Evolutionary conservation across 2,888 invertebrate species (phyloP).

Genomic region (Branchipolynoe longqiensis): DNA sequence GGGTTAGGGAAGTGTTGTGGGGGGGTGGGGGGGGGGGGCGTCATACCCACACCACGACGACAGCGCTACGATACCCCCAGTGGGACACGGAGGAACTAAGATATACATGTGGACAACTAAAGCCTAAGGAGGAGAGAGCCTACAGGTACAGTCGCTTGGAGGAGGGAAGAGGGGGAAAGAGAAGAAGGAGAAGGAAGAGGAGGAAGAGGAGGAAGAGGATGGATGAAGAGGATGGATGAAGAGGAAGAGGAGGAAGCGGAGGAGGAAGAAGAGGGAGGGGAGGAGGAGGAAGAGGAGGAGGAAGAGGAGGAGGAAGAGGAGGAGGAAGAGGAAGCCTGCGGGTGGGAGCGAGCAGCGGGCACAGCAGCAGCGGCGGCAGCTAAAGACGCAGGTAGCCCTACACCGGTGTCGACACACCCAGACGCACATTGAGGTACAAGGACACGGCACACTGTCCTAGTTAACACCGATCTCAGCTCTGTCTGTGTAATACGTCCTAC

Average conservation of each 20-base stretch:
- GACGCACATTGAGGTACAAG: constrained; percentile 37
- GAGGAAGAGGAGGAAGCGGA: not conserved
- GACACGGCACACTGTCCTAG: constrained; percentile 51
- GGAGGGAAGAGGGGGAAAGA: constrained; percentile 6
- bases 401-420: constrained; percentile 55
- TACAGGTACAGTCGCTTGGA: not conserved
- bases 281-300: not conserved
- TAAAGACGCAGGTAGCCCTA: constrained; percentile 1
- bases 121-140: not conserved
- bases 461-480: constrained; percentile 52
- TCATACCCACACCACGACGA: constrained; percentile 30
- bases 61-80: constrained; percentile 28
- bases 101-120: constrained; percentile 21
- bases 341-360: not conserved
- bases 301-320: not conserved
- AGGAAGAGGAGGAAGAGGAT: not conserved
- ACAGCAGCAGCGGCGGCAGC: constrained; percentile 18
- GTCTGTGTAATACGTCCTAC: constrained; percentile 55
- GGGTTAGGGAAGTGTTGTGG: no score
- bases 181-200: not conserved
- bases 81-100: constrained; percentile 33
- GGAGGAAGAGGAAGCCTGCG: no score
- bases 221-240: not conserved
- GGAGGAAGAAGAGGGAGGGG: not conserved
- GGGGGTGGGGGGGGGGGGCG: not conserved